Evolutionary conservation across 1,140 invertebrate genomes (phyloP), one percentile per base, ranked within the genome.

Genomic region (Drosophila kohkoa): DNA sequence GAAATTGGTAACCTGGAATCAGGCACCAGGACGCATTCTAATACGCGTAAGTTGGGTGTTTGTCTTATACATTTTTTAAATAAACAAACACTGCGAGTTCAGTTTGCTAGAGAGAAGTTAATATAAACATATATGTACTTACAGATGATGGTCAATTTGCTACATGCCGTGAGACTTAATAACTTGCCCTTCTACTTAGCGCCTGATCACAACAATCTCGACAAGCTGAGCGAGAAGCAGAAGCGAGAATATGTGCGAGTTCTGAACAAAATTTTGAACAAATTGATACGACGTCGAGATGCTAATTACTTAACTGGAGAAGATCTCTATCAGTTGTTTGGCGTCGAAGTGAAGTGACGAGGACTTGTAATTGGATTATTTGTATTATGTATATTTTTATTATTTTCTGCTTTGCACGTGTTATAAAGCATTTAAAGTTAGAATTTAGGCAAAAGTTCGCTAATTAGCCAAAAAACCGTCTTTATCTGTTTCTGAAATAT

Each of bases 381-480:
- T 16, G 51, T 72, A 62, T 72, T 78, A 81, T 20, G 60, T 41
- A 45, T 57, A 48, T 69, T 65, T 82, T 68, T 62, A 49, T 73
- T 70, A 57, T 68, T 60, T 64, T 54, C n/a, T 65, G 60, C 58
- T 64, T 70, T 46, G 43, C 73, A 43, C 52, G 20, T 58, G 68
- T 86, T 86, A 73, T 66, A 70, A 73, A 75, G 72, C 54, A 69
- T 88, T 83, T 73, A 55, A 25, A 59, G 85, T 88, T 88, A 87
- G 70, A 79, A 64, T 85, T 79, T 73, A 79, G 75, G 77, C 59
- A 70, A 79, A 75, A 55, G 60, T 49, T 67, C 51, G 60, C 67
- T 75, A 65, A 60, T 85, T 81, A 77, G 69, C 77, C 69, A 65
- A 79, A 64, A 87, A 58, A 38, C 60, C 76, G 71, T 38, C 46